Percentiles rank a stretch among this genome's conserved stretches.
Conservation (phyloP, 2,113 vertebrate genomes). For the Harpagus bidentatus region DNA sequence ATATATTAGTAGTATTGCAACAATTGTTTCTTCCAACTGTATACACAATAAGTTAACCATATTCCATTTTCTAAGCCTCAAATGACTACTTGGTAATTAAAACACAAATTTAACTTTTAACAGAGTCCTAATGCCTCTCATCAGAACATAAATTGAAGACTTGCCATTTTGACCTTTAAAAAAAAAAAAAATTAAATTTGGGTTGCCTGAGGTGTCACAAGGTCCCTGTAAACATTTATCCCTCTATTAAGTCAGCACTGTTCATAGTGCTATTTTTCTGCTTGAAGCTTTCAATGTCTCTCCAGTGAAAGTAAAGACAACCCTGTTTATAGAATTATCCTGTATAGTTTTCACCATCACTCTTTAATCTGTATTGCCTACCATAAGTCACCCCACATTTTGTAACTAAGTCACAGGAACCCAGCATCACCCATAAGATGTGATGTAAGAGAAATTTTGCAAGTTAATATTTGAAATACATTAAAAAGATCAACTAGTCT, state of each 20-base stretch:
- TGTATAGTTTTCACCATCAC: neutral
- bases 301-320: neutral
- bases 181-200: neutral
- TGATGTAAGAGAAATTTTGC: neutral
- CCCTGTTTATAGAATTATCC: neutral
- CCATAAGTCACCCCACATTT: neutral
- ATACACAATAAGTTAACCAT: neutral
- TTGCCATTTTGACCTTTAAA: neutral
- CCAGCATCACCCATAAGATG: neutral
- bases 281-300: neutral
- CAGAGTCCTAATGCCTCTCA: neutral
- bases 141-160: neutral
- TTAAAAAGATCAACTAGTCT: neutral
- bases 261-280: neutral
- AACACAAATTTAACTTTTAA: neutral
- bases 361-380: neutral
- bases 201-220: neutral
- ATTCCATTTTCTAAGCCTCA: neutral
- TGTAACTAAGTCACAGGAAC: neutral
- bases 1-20: neutral
- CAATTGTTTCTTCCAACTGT: neutral
- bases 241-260: neutral
- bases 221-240: neutral
- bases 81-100: neutral
- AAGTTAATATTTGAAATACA: neutral